Percentiles rank a stretch among this genome's conserved stretches.
phyloP scores from a whole-genome alignment of 2,113 vertebrate species.

The Emydocephalus ijimae region DNA sequence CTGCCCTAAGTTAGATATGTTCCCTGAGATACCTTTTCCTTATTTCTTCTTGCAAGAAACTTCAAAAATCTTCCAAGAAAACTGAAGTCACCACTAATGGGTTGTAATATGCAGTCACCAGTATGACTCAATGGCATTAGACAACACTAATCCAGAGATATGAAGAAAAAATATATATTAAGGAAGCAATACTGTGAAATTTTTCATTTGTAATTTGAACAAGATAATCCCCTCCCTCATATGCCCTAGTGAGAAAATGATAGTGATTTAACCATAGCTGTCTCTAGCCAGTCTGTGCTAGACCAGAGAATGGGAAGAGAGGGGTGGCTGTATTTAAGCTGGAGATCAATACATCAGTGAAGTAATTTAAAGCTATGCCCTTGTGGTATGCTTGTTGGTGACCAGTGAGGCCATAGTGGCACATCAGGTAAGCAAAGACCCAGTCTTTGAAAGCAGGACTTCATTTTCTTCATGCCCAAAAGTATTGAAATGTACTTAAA shows the following conservation, averaged over 20 bases:
- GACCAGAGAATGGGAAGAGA: not conserved
- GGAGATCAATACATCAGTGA: not conserved
- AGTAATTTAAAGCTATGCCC: not conserved
- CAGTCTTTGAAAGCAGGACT: not conserved
- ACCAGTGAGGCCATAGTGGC: not conserved
- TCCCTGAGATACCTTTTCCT: not conserved
- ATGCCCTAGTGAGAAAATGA: not conserved
- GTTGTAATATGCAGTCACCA: not conserved
- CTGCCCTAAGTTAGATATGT: not conserved
- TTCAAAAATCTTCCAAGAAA: not conserved
- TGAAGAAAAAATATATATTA: not conserved
- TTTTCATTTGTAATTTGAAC: not conserved
- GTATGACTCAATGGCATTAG: not conserved
- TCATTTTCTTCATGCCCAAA: not conserved
- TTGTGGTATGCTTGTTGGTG: not conserved
- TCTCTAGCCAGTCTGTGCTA: not conserved
- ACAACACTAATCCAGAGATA: not conserved
- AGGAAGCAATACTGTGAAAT: not conserved
- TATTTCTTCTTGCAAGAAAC: not conserved
- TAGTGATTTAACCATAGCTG: not conserved
- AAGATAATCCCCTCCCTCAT: not conserved
- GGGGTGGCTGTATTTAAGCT: not conserved
- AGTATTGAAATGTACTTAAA: slow-evolving; percentile 38
- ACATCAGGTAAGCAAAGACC: not conserved
- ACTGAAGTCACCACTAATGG: not conserved